Conservation (phyloP, 1,140 invertebrate genomes). For the Drosophila lini region DNA sequence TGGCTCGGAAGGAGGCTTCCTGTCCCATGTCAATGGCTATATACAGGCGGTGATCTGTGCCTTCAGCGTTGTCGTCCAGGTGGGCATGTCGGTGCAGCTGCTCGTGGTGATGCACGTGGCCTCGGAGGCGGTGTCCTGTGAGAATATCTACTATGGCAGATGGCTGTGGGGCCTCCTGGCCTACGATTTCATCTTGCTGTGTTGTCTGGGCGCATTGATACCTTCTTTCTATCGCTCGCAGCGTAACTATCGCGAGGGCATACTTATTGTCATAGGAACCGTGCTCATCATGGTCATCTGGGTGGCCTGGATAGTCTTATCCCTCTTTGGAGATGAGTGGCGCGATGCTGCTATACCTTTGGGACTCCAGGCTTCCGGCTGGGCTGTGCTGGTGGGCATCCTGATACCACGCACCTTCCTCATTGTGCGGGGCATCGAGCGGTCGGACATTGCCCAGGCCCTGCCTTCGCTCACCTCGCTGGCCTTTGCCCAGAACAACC, state of each 20-base stretch:
- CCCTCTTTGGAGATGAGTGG: conserved; percentile 85
- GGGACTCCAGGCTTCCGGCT: conserved; percentile 86
- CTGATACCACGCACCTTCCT: conserved; percentile 87
- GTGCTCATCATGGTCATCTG: conserved; percentile 85
- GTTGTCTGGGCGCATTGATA: conserved; percentile 85
- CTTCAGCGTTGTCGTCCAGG: conserved; percentile 86
- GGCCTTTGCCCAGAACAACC: conserved; percentile 84
- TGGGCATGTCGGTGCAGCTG: conserved; percentile 85
- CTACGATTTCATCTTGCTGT: conserved; percentile 86
- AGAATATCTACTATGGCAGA: conserved; percentile 83
- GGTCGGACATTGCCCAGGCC: conserved; percentile 85
- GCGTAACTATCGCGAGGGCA: conserved; percentile 88
- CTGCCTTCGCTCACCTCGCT: conserved; percentile 84
- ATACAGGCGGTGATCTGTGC: conserved; percentile 86
- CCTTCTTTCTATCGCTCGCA: conserved; percentile 86
- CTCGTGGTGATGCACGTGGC: conserved; percentile 82
- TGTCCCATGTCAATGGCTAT: conserved; percentile 87
- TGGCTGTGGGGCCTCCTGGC: conserved; percentile 84
- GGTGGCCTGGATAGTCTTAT: conserved; percentile 85
- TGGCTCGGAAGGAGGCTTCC: conserved; percentile 86
- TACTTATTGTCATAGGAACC: conserved; percentile 81
- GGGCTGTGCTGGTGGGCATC: conserved; percentile 85
- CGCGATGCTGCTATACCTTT: conserved; percentile 86
- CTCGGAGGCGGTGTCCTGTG: conserved; percentile 81
- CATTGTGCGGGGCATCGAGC: conserved; percentile 86